phyloP scores from a whole-genome alignment of 2,797 vertebrate genomes.

The Tenualosa ilisha region DNA sequence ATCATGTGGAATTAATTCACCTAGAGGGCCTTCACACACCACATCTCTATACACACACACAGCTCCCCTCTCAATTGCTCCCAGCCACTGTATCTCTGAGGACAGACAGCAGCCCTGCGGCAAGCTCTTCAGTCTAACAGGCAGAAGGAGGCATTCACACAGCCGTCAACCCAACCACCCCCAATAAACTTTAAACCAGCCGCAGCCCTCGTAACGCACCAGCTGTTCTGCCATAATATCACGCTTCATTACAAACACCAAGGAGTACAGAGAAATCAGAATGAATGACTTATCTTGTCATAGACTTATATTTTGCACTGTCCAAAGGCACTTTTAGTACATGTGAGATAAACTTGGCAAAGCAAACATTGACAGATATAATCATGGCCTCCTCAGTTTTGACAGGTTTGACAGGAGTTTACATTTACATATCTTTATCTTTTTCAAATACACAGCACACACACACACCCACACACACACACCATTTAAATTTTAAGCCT shows the following conservation, averaged over 20 bases:
- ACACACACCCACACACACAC: neutral
- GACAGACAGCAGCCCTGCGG: conserved; percentile 8
- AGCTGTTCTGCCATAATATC: neutral
- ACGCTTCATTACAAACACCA: neutral
- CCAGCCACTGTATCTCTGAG: neutral
- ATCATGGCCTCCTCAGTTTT: neutral
- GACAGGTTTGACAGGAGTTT: no score
- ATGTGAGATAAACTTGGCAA: neutral
- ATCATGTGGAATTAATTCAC: conserved; percentile 8
- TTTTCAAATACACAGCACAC: neutral
- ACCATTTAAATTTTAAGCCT: neutral
- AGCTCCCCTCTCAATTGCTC: neutral
- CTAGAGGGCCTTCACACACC: neutral
- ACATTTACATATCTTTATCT: neutral
- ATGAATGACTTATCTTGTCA: neutral
- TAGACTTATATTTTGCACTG: neutral
- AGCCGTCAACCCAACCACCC: neutral
- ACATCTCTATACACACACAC: neutral
- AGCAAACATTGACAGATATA: neutral
- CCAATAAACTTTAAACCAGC: conserved; percentile 5
- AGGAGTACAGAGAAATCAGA: neutral
- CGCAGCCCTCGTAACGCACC: conserved; percentile 16
- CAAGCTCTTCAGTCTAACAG: neutral
- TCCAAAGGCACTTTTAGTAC: neutral
- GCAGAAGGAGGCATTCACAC: neutral